phyloP scores from a whole-genome alignment of 2,888 invertebrate genomes.

The Barypeithes pellucidus region DNA sequence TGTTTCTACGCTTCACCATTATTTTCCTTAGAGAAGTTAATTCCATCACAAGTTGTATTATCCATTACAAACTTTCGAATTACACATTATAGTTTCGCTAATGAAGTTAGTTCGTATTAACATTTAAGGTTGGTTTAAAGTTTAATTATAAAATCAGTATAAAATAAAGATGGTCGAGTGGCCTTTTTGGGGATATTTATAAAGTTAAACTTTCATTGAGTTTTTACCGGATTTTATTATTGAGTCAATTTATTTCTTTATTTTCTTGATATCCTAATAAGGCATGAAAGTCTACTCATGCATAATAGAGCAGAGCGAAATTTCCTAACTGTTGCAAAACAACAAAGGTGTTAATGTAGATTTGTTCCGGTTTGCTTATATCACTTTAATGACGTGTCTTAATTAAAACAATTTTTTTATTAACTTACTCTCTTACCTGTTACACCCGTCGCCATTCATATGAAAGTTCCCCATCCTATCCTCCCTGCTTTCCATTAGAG shows the following conservation, averaged over 20 bases:
- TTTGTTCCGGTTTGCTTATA: too few species aligned
- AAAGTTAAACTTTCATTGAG: not conserved
- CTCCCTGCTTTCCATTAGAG: slow-evolving; percentile 61
- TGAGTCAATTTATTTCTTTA: too few species aligned
- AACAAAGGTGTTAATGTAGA: too few species aligned
- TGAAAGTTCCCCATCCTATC: slow-evolving; percentile 29
- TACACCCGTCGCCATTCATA: not conserved
- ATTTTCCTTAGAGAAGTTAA: not conserved
- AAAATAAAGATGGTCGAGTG: not conserved
- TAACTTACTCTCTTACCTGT: slow-evolving; percentile 22
- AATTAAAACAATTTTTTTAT: too few species aligned
- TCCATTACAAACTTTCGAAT: not conserved
- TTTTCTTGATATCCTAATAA: too few species aligned
- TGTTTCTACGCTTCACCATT: too few species aligned
- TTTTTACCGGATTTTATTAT: too few species aligned
- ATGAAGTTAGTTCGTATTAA: not conserved
- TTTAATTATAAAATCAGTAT: not conserved
- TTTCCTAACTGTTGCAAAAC: too few species aligned
- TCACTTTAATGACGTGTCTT: too few species aligned
- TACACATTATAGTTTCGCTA: not conserved
- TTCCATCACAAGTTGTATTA: not conserved
- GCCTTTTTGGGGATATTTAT: not conserved
- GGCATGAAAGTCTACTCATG: too few species aligned
- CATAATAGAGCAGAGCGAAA: too few species aligned
- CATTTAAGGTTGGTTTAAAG: not conserved